Evolutionary conservation across 1,140 invertebrate species (phyloP), one percentile per base, ranked within the genome.

Genomic region (Pachypeltis micranthus): DNA sequence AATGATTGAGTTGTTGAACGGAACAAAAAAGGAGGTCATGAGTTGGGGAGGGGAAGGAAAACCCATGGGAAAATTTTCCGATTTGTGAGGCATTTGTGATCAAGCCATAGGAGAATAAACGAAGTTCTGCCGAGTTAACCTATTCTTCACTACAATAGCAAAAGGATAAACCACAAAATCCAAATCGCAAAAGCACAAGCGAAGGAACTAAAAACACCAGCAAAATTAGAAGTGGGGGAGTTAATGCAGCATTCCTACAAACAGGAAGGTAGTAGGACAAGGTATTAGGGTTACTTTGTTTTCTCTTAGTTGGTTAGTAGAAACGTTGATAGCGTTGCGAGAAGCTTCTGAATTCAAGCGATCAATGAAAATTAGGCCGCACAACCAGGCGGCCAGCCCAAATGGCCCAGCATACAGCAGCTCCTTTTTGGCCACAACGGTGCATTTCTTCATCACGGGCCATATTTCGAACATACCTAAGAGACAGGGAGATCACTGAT

Each of bases 261-360:
- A n/a, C n/a, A n/a, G n/a, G n/a, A n/a, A n/a, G n/a, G n/a, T n/a
- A n/a, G n/a, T n/a, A n/a, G n/a, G n/a, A n/a, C n/a, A n/a, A n/a
- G n/a, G n/a, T n/a, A n/a, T n/a, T 39, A 16, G 7, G 31, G 16
- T 39, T 75, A 83, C 84, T 78, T 85, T 83, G 62, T 82, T 78
- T 67, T 84, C 75, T 75, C n/a, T n/a, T 55, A 90, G 81, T 69
- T 82, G 77, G 67, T 86, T 74, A 74, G 86, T 86, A 7, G 90
- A 85, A 64, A 81, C 78, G 68, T 90, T 87, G 29, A 96, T 80
- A 14, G 86, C 84, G 56, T 80, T 77, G 54, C 85, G 80, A 0
- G 91, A 90, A 71, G 87, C 84, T 67, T 88, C 86, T 23, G 85
- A 85, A 65, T 89, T 87, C 68, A 86, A 82, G 64, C 93, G 80